A percentile compares a stretch with the other conserved stretches of the same genome.
Conservation (phyloP, 2,113 vertebrate genomes). For the Alethe castanea region DNA sequence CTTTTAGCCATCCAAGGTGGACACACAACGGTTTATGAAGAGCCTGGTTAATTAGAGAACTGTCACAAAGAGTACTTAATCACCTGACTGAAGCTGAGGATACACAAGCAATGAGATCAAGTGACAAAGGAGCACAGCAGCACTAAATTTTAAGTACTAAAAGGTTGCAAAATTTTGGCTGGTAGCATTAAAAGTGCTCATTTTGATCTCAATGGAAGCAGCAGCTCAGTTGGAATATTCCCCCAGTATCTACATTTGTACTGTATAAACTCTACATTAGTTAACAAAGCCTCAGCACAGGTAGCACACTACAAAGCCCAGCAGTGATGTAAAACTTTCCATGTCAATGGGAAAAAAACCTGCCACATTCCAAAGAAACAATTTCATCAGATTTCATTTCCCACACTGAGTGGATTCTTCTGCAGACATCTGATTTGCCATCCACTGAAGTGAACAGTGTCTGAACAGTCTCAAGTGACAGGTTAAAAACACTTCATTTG, state of each 20-base stretch:
- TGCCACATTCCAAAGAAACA: not conserved
- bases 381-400: not conserved
- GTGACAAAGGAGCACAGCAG: not conserved
- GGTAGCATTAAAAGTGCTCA: not conserved
- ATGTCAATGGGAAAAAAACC: not conserved
- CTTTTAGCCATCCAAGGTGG: not conserved
- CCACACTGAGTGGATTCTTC: not conserved
- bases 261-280: not conserved
- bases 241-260: rapidly evolving
- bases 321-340: not conserved
- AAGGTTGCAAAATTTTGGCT: not conserved
- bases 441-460: not conserved
- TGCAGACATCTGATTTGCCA: not conserved
- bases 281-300: not conserved
- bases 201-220: not conserved
- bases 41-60: not conserved
- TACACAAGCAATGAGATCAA: not conserved
- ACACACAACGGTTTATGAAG: not conserved
- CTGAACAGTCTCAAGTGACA: not conserved
- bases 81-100: not conserved
- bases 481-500: constrained; percentile 16
- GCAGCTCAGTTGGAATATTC: not conserved
- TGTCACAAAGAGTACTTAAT: not conserved
- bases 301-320: not conserved
- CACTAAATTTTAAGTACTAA: not conserved